A percentile compares a stretch with the other conserved stretches of the same genome.
These are phyloP conservation scores for Drosophila paranaensis DNA, from an alignment of 2,888 invertebrate genomes.

Conservation along the genomic window DNA sequence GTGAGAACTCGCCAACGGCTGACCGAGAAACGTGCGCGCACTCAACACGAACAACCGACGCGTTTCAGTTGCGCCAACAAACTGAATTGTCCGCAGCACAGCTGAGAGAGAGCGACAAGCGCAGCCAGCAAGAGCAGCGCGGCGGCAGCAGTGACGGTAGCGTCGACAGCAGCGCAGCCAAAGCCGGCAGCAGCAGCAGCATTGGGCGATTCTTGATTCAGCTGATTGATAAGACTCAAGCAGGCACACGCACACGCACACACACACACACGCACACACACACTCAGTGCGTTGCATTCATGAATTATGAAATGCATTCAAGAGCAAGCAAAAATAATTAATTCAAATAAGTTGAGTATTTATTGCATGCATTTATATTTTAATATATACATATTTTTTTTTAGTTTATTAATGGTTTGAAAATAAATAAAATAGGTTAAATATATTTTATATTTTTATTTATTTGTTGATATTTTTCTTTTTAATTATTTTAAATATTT, in stretches of 20 bases:
- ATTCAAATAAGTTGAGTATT: neutral
- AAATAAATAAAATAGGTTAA: too few relatives aligned
- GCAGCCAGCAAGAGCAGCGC: conserved; percentile 35
- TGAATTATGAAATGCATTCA: conserved; percentile 1
- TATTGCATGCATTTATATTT: neutral
- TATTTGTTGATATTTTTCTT: too few relatives aligned
- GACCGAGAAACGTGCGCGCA: conserved; percentile 34
- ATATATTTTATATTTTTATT: too few relatives aligned
- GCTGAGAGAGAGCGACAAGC: conserved; percentile 35
- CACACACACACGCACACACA: neutral
- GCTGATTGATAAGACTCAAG: conserved; percentile 32
- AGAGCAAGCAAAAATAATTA: neutral
- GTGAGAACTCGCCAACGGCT: conserved; percentile 47
- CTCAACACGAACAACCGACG: conserved; percentile 64
- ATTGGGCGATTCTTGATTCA: conserved; percentile 12
- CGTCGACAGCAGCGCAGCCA: conserved; percentile 7
- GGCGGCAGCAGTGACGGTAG: conserved; percentile 5
- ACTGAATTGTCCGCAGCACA: conserved; percentile 55
- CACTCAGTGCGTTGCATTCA: neutral
- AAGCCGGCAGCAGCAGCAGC: conserved; percentile 26
- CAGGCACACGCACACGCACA: neutral
- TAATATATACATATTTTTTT: neutral
- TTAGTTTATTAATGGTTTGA: neutral
- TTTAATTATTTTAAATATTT: too few relatives aligned
- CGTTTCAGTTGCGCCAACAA: conserved; percentile 73